phyloP scores from a whole-genome alignment of 2,113 vertebrate species.

The Halcyon malimbica region DNA sequence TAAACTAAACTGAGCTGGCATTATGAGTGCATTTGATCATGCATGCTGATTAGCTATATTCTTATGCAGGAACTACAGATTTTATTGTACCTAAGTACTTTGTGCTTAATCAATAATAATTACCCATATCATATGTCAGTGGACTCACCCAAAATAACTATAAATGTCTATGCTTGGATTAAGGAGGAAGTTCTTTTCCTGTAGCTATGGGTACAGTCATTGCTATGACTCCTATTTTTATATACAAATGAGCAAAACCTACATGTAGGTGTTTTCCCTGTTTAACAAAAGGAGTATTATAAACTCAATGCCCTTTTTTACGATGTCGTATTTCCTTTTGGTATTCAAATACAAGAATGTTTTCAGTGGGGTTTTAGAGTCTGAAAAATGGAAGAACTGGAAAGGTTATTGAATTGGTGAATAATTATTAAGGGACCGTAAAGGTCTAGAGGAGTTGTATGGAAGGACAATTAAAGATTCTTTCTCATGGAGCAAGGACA shows the following conservation, averaged over 20 bases:
- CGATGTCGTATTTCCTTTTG: slow-evolving; percentile 12
- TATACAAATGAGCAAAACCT: slow-evolving; percentile 38
- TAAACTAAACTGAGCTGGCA: slow-evolving; percentile 34
- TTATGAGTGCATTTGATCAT: slow-evolving; percentile 9
- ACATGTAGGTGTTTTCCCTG: slow-evolving; percentile 14
- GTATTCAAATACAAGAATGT: not conserved
- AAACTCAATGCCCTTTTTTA: not conserved
- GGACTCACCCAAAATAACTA: slow-evolving; percentile 22
- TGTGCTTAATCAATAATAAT: not conserved
- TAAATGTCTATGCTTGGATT: not conserved
- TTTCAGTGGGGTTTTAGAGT: not conserved
- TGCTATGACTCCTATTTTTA: slow-evolving; percentile 42
- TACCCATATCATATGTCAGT: slow-evolving; percentile 2
- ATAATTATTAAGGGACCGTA: not conserved
- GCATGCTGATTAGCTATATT: slow-evolving; percentile 2
- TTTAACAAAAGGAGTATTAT: slow-evolving; percentile 10
- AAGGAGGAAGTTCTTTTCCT: slow-evolving; percentile 36
- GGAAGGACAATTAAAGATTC: not conserved
- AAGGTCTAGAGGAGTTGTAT: not conserved
- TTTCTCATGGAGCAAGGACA: not conserved
- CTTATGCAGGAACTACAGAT: not conserved
- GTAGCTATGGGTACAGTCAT: slow-evolving; percentile 35
- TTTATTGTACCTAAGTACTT: not conserved
- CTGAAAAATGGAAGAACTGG: not conserved
- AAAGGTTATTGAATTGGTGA: not conserved